Conservation (phyloP, 2,113 vertebrate species). For the Catharus bicknelli region DNA sequence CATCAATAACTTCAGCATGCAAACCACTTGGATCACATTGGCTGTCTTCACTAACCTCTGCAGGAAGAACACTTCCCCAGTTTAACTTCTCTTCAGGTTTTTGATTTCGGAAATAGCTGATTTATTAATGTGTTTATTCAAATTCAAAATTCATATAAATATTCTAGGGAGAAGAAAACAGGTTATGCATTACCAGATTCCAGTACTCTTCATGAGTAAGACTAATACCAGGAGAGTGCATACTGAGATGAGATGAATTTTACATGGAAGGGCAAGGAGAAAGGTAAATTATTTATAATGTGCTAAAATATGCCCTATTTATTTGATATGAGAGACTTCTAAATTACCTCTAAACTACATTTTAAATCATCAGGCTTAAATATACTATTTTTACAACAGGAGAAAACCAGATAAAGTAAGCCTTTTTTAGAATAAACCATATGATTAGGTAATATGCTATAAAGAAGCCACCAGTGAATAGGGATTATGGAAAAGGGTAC, state of each 20-base stretch:
- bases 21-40: background rate
- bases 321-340: background rate
- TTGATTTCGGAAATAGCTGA: background rate
- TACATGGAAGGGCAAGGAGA: background rate
- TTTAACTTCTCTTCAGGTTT: background rate
- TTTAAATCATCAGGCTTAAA: background rate
- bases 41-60: background rate
- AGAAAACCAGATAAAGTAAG: background rate
- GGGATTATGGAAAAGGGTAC: background rate
- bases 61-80: background rate
- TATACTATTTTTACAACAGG: background rate
- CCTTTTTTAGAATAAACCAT: background rate
- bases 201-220: conserved; percentile 13
- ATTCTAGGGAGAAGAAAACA: background rate
- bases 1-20: background rate
- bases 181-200: background rate
- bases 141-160: conserved; percentile 28
- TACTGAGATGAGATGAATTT: background rate
- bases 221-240: background rate
- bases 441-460: background rate
- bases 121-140: conserved; percentile 1
- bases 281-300: background rate
- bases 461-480: background rate
- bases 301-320: background rate
- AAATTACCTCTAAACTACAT: conserved; percentile 13